Evolutionary conservation across 2,888 invertebrate species (phyloP).

Genomic region (Pharmacophagus antenor): DNA sequence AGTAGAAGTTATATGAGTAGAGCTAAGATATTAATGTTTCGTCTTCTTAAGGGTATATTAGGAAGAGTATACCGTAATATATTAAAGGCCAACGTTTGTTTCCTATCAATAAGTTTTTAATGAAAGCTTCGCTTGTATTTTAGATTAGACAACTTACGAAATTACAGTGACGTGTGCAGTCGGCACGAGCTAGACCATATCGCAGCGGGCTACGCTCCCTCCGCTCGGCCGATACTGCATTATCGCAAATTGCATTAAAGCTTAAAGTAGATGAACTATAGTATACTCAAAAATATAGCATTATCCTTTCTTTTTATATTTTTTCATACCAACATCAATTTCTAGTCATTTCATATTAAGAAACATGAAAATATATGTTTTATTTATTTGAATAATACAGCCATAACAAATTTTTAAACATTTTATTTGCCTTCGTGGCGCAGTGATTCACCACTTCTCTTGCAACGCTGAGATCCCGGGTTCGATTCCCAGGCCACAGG

Average conservation of each 20-base stretch:
- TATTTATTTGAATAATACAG: too few relatives aligned
- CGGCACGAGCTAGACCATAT: slow-evolving; percentile 38
- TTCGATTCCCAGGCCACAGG: too few relatives aligned
- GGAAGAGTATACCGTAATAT: neutral
- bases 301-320: slow-evolving; percentile 13
- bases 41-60: too few relatives aligned
- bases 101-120: neutral
- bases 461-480: too few relatives aligned
- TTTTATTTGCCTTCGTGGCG: too few relatives aligned
- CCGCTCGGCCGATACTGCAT: slow-evolving; percentile 51
- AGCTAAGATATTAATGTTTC: too few relatives aligned
- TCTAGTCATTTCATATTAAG: neutral
- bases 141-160: slow-evolving; percentile 34
- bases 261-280: slow-evolving; percentile 53
- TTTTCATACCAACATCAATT: neutral
- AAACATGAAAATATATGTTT: too few relatives aligned
- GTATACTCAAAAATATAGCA: slow-evolving; percentile 44
- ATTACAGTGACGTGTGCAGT: slow-evolving; percentile 41
- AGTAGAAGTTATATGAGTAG: too few relatives aligned
- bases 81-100: neutral
- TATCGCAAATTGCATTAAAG: slow-evolving; percentile 75
- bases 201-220: slow-evolving; percentile 38
- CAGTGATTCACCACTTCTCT: too few relatives aligned
- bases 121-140: slow-evolving; percentile 17
- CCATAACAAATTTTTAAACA: too few relatives aligned